Evolutionary conservation across 2,888 invertebrate genomes (phyloP).

Genomic region (Trachelus tabidus): DNA sequence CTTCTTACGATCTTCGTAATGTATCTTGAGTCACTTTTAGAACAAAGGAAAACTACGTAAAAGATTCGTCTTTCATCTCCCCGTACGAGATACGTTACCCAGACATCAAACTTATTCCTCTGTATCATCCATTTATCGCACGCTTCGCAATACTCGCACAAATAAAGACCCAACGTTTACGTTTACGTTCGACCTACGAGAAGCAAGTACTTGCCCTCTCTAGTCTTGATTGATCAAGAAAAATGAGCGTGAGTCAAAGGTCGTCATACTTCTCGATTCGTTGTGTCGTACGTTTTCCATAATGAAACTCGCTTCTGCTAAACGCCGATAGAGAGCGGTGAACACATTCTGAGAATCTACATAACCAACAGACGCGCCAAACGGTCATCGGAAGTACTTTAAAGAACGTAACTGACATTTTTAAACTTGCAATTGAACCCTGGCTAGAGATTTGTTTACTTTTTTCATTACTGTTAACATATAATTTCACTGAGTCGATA

Average conservation of each 20-base stretch:
- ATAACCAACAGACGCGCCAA: background rate
- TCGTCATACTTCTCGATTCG: background rate
- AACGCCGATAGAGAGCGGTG: background rate
- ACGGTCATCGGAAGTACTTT: background rate
- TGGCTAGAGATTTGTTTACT: background rate
- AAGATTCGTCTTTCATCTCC: background rate
- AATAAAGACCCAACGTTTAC: conserved; percentile 7
- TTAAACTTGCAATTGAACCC: background rate
- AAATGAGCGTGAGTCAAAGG: background rate
- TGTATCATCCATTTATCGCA: background rate
- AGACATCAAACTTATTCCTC: background rate
- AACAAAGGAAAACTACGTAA: background rate
- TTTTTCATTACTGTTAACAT: background rate
- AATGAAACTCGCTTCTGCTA: background rate
- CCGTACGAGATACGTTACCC: background rate
- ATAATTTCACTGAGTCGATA: background rate
- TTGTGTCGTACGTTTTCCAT: background rate
- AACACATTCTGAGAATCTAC: background rate
- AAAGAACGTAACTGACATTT: background rate
- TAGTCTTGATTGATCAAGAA: background rate
- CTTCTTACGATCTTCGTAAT: background rate
- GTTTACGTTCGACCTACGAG: background rate
- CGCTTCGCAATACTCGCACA: background rate
- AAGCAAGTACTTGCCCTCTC: conserved; percentile 2
- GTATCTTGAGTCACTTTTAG: background rate